A percentile compares a stretch with the other conserved stretches of the same genome.
phyloP scores from a whole-genome alignment of 2,888 invertebrate genomes.

The Candidula unifasciata region DNA sequence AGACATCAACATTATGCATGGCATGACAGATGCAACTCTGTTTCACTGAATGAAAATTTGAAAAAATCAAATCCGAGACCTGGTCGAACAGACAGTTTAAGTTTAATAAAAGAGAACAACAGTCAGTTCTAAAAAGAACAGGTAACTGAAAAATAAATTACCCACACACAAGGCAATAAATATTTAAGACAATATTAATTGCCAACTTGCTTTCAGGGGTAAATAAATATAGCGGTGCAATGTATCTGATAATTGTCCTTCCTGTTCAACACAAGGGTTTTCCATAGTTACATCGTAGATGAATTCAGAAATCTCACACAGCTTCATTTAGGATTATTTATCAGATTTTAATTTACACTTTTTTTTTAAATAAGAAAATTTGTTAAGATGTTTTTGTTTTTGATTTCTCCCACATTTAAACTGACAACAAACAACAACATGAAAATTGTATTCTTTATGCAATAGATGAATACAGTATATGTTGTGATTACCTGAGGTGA shows the following conservation, averaged over 20 bases:
- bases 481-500: no score
- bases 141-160: background rate
- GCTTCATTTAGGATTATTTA: background rate
- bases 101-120: conserved; percentile 18
- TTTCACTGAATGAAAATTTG: no score
- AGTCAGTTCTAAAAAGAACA: background rate
- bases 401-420: conserved; percentile 3
- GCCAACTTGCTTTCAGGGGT: background rate
- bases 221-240: background rate
- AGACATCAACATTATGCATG: no score
- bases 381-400: background rate
- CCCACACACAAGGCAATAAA: background rate
- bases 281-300: no score
- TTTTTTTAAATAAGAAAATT: background rate
- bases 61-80: background rate
- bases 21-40: no score
- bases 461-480: no score
- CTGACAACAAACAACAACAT: background rate
- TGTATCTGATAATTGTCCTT: no score
- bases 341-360: background rate
- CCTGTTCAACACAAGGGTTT: no score
- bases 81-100: conserved; percentile 11
- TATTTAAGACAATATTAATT: conserved; percentile 9
- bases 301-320: no score
- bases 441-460: no score